Percentiles rank a stretch among this genome's conserved stretches.
These are phyloP conservation scores for Apostichopus californicus DNA, from an alignment of 35 echinoderm and acorn worm genomes.

Conservation along the genomic window DNA sequence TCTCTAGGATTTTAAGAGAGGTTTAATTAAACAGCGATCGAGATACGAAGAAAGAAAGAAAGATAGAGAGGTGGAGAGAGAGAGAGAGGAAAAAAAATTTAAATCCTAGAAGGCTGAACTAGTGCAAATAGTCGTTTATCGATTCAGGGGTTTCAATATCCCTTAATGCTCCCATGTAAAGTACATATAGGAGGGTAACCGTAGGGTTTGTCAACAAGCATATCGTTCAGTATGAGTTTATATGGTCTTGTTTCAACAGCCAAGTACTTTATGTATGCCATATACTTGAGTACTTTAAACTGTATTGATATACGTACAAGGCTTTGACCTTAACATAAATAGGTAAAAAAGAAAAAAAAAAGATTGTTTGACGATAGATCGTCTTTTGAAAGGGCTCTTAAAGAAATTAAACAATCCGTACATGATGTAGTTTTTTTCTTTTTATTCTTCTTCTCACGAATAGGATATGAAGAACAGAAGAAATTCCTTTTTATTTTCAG, in stretches of 20 bases:
- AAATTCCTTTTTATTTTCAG: no score
- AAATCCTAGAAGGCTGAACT: not conserved
- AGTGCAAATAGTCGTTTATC: not conserved
- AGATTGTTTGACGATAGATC: constrained; percentile 8
- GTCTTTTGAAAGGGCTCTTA: not conserved
- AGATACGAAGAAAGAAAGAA: not conserved
- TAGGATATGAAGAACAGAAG: no score
- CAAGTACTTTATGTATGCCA: constrained; percentile 5
- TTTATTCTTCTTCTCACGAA: no score
- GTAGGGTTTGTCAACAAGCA: constrained; percentile 3
- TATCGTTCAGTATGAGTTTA: not conserved
- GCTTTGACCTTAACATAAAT: constrained; percentile 9
- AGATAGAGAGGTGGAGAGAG: no score
- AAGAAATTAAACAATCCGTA: constrained; percentile 15
- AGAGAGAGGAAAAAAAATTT: not conserved
- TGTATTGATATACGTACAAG: not conserved
- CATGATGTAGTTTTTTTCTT: not conserved
- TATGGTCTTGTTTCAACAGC: not conserved
- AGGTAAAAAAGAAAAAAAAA: not conserved
- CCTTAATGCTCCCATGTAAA: not conserved
- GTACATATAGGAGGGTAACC: not conserved
- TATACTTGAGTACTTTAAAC: not conserved
- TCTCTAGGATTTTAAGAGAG: not conserved
- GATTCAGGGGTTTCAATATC: not conserved
- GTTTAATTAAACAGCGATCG: constrained; percentile 18